Base-by-base conservation (phyloP, 2,888 invertebrate genomes). In the Hipparchia sbordonii region DNA sequence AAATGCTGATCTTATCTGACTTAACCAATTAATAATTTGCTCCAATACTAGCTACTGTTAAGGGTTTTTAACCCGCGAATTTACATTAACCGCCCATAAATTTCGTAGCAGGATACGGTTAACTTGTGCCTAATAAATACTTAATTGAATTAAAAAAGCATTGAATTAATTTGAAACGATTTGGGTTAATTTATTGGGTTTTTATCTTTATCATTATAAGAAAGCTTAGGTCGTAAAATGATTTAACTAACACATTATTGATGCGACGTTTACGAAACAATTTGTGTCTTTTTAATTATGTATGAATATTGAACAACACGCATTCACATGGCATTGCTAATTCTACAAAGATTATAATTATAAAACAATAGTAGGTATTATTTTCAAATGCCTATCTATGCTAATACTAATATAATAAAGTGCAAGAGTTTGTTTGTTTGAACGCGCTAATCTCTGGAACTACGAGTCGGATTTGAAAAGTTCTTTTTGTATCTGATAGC, bases 21-120 rank as follows among this genome's bases (percentile, higher is more conserved):
- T 46, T 85, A 88, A 88, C 89, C 87, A 85, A 88, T 88, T 86
- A 86, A 83, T 87, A 84, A 85, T 82, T 84, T 82, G 73, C 76
- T 61, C 72, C 79, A 75, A 78, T 74, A 72, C 77, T 67, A 74
- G 85, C 84, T 85, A 82, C 85, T 80, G 77, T 82, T 68, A 60
- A 46, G 13, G 57, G 79, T 76, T 75, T 80, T 77, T 76, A 79
- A 75, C 77, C 72, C 54, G 54, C 71, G 68, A 76, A 85, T 85
- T 86, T 82, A 82, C 85, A 87, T 87, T 80, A 81, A 79, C 71
- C 71, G 71, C 78, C 77, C 81, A 79, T 85, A 81, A 81, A 83
- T 84, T 61, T 57, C 77, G 56, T 45, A 75, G 75, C 79, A 78
- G 74, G 77, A 77, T 76, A 79, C 77, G 75, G 80, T 82, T 81